phyloP scores from a whole-genome alignment of 1,140 invertebrate species.

The Aethina tumida region DNA sequence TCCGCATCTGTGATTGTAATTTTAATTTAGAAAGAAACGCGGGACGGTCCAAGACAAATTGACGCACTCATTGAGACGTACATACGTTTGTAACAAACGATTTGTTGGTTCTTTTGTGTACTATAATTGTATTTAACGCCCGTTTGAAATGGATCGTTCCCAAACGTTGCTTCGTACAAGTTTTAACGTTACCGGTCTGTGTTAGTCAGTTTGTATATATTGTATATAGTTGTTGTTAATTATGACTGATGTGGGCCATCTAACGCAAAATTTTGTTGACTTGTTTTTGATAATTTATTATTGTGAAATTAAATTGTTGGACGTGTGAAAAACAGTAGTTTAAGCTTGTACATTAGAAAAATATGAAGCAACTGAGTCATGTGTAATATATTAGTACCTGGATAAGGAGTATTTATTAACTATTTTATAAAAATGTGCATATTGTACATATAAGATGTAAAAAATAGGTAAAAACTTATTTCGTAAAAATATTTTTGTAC shows the following conservation, averaged over 20 bases:
- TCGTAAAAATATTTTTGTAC: conserved; percentile 27
- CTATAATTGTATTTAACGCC: no score
- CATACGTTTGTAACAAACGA: no score
- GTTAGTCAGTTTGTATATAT: no score
- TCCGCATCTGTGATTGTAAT: conserved; percentile 32
- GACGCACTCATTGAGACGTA: no score
- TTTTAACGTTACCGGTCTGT: no score
- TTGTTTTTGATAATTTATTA: not conserved
- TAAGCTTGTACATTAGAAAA: conserved; percentile 1
- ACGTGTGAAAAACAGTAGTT: not conserved
- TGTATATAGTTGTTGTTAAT: no score
- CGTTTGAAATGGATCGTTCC: no score
- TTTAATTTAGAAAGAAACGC: conserved; percentile 20
- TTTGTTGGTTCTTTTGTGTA: no score
- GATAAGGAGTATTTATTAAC: conserved; percentile 30
- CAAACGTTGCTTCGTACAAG: no score
- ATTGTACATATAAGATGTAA: conserved; percentile 26
- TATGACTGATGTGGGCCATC: no score
- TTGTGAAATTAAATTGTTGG: not conserved
- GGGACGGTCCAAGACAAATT: not conserved
- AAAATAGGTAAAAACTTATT: conserved; percentile 13
- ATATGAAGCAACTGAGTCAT: conserved; percentile 20
- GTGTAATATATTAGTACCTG: conserved; percentile 33
- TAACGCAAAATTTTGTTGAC: no score
- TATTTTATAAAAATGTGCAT: conserved; percentile 19